A percentile compares a stretch with the other conserved stretches of the same genome.
These are phyloP conservation scores for Podiceps cristatus DNA, from an alignment of 2,113 vertebrate genomes.

Conservation along the genomic window DNA sequence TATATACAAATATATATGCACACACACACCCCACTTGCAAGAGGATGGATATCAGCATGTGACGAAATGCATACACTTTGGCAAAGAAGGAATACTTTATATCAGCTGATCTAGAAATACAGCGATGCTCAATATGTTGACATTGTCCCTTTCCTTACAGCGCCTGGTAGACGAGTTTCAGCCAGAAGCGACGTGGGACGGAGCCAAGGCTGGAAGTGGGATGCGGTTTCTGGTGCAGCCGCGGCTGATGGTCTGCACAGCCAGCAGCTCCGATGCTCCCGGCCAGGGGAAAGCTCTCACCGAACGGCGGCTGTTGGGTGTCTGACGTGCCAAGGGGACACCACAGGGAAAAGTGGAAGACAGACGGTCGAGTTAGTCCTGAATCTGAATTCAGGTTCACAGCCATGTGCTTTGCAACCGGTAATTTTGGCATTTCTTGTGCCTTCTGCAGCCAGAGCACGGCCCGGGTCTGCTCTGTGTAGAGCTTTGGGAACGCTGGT, in stretches of 20 bases:
- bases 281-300: not conserved
- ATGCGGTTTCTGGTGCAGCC: not conserved
- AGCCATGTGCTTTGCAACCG: not conserved
- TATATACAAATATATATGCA: not conserved
- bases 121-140: not conserved
- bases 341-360: not conserved
- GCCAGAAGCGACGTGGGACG: not conserved
- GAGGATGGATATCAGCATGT: not conserved
- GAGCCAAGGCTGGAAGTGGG: not conserved
- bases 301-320: fast-evolving
- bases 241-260: not conserved
- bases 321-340: not conserved
- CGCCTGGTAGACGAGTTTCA: fast-evolving
- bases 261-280: not conserved
- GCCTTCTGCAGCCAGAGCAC: not conserved
- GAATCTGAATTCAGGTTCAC: not conserved
- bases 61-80: not conserved
- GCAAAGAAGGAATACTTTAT: not conserved
- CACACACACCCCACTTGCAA: not conserved
- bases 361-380: not conserved
- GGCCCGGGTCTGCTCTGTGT: fast-evolving
- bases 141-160: not conserved
- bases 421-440: not conserved
- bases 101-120: not conserved
- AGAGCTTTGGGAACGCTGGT: fast-evolving